Evolutionary conservation across 1,140 invertebrate species (phyloP).

Genomic region (Musca domestica): DNA sequence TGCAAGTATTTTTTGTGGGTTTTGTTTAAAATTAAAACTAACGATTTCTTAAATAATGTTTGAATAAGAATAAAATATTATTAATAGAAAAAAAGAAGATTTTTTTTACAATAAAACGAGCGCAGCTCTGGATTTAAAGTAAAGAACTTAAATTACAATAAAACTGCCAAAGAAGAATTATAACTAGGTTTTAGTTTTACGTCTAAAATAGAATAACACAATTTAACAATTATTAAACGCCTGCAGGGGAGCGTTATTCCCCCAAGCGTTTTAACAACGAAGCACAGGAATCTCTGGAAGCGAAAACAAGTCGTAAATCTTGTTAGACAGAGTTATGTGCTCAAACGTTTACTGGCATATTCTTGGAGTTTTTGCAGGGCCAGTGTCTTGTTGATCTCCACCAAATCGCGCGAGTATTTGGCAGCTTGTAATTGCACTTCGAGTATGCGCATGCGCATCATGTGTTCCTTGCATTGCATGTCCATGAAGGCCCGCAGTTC

Average conservation of each 20-base stretch:
- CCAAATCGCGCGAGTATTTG: constrained; percentile 50
- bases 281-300: too few relatives aligned
- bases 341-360: constrained; percentile 42
- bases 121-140: constrained; percentile 13
- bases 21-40: background rate
- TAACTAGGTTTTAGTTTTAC: background rate
- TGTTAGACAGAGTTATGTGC: constrained; percentile 18
- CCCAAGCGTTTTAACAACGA: too few relatives aligned
- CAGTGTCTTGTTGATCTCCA: constrained; percentile 52
- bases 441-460: constrained; percentile 52
- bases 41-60: background rate
- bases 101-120: constrained; percentile 16
- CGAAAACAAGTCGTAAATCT: background rate
- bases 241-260: too few relatives aligned
- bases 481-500: constrained; percentile 50
- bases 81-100: constrained; percentile 1
- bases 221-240: constrained; percentile 1
- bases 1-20: constrained; percentile 6
- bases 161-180: constrained; percentile 12
- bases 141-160: background rate
- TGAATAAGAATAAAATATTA: background rate
- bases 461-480: constrained; percentile 53
- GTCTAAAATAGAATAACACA: background rate
- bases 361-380: constrained; percentile 50
- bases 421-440: constrained; percentile 52